phyloP scores from a whole-genome alignment of 1,140 invertebrate genomes.

The Drosophila bocqueti region DNA sequence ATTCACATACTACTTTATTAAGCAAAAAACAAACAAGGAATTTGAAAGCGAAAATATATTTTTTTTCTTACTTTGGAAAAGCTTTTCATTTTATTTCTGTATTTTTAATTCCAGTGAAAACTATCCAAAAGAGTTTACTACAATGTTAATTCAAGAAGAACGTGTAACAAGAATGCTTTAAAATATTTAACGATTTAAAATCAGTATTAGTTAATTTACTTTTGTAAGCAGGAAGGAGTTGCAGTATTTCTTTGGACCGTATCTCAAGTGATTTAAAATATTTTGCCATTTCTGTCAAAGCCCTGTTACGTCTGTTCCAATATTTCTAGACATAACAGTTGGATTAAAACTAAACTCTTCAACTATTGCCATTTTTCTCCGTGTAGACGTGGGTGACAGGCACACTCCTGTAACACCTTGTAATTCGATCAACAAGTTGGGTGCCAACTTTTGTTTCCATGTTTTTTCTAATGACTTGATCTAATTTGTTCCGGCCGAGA shows the following conservation, averaged over 20 bases:
- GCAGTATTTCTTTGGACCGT: accelerated
- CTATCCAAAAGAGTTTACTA: too few species aligned
- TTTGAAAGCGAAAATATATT: neutral
- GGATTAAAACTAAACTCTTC: neutral
- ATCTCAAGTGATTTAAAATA: neutral
- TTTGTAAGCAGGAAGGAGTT: neutral
- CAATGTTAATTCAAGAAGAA: neutral
- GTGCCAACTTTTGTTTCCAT: conserved; percentile 45
- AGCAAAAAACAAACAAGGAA: neutral
- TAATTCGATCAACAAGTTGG: conserved; percentile 80
- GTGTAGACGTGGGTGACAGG: neutral
- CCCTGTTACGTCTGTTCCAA: too few species aligned
- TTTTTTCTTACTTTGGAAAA: neutral
- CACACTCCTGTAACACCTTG: conserved; percentile 40
- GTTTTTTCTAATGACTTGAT: conserved; percentile 58
- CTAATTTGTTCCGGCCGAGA: conserved; percentile 48
- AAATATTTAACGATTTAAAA: neutral
- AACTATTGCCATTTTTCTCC: neutral
- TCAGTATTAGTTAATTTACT: neutral
- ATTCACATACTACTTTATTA: neutral
- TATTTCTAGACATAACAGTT: neutral
- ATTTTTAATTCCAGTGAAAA: neutral
- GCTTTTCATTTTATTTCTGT: neutral
- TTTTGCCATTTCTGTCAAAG: neutral
- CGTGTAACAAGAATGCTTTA: neutral